Conservation (phyloP, 2,113 vertebrate genomes). For the Oncorhynchus keta region DNA sequence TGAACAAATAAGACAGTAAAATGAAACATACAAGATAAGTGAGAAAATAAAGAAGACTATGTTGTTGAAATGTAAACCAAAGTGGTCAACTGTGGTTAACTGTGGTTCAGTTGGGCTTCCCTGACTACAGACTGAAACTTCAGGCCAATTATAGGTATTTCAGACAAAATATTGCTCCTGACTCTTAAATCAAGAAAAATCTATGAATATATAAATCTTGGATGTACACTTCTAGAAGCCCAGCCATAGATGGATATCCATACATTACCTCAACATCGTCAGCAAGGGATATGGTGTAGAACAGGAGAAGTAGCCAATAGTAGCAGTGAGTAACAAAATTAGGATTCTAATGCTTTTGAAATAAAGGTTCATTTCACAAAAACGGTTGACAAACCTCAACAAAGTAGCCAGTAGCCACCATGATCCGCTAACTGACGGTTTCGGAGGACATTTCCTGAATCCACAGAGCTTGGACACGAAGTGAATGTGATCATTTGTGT, state of each 20-base stretch:
- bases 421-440: slow-evolving; percentile 22
- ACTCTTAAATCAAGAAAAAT: slow-evolving; percentile 24
- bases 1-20: slow-evolving; percentile 7
- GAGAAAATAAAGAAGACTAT: slow-evolving; percentile 5
- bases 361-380: slow-evolving; percentile 25
- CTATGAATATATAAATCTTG: slow-evolving; percentile 15
- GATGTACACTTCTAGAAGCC: slow-evolving; percentile 7
- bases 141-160: slow-evolving; percentile 23
- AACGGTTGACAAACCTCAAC: slow-evolving; percentile 33
- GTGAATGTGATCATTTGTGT: slow-evolving; percentile 34
- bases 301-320: slow-evolving; percentile 11
- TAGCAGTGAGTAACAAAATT: slow-evolving; percentile 15
- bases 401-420: slow-evolving; percentile 25
- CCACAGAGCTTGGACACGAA: slow-evolving; percentile 35
- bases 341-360: slow-evolving; percentile 13
- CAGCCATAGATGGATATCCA: slow-evolving; percentile 14
- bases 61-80: background rate
- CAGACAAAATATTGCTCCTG: background rate
- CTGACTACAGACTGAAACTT: slow-evolving; percentile 9
- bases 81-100: background rate
- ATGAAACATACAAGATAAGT: background rate
- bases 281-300: background rate
- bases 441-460: slow-evolving; percentile 27
- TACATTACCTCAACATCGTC: slow-evolving; percentile 24
- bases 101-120: slow-evolving; percentile 3